Conservation (phyloP, 2,113 vertebrate genomes). For the Cyphomyrus plagiostoma region DNA sequence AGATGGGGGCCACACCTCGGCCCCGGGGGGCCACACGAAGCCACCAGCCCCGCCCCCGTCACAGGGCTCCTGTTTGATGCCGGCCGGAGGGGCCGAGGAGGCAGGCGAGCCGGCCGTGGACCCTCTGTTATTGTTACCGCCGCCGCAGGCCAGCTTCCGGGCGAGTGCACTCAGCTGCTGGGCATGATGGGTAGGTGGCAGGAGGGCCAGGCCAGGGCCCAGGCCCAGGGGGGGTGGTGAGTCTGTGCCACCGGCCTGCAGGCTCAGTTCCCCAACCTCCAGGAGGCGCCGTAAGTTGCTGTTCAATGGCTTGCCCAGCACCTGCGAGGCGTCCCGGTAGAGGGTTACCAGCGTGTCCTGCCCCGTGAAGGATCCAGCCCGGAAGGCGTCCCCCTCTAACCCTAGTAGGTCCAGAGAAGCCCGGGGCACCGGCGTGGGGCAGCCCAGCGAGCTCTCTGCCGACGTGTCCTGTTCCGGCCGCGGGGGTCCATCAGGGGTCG, state of each 20-base stretch:
- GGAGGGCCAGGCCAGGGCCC: conserved; percentile 73
- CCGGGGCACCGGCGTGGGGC: conserved; percentile 80
- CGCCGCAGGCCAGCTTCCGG: conserved; percentile 68
- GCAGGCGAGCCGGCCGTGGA: conserved; percentile 57
- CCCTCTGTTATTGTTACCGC: conserved; percentile 31
- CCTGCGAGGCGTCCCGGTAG: conserved; percentile 77
- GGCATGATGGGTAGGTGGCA: conserved; percentile 86
- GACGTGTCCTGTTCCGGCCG: conserved; percentile 76
- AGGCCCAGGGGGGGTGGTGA: conserved; percentile 71
- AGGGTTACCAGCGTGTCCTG: conserved; percentile 82
- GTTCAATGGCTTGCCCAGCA: conserved; percentile 83
- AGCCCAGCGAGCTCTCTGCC: conserved; percentile 83
- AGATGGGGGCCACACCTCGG: conserved; percentile 88
- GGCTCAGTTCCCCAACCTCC: conserved; percentile 75
- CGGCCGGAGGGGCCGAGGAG: conserved; percentile 53
- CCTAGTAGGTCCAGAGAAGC: conserved; percentile 78
- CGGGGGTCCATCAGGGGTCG: conserved; percentile 68
- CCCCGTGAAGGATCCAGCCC: conserved; percentile 64
- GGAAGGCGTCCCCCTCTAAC: conserved; percentile 65
- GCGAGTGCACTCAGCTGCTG: conserved; percentile 79
- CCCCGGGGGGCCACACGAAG: conserved; percentile 83
- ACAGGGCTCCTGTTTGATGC: conserved; percentile 63
- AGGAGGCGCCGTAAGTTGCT: conserved; percentile 89
- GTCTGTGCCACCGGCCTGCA: conserved; percentile 66
- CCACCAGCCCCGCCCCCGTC: conserved; percentile 72